Evolutionary conservation across 2,888 invertebrate species (phyloP), one percentile per base, ranked within the genome.

Genomic region (Drosophila pseudotalamancana): DNA sequence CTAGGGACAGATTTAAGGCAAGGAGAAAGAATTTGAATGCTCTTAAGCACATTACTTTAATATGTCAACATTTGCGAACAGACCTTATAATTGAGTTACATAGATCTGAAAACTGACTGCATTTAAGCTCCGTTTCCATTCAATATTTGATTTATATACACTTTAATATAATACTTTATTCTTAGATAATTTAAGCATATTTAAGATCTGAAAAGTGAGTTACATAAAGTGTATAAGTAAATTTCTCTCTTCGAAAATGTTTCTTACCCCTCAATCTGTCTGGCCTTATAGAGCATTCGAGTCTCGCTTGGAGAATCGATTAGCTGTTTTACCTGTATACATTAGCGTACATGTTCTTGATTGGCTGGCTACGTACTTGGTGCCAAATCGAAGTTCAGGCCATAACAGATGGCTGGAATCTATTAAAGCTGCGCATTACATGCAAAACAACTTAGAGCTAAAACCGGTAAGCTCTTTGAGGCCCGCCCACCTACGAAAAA

Each of bases 391-490:
- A 55, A 70, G 53, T 43, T 66, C 66, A 46, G 45, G 21, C 78
- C 63, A 63, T 49, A 72, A 50, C 53, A 60, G 62, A 60, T 67
- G 65, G 40, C 59, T 66, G 54, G 21, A 39, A 67, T 62, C 68
- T 35, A 54, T 29, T 56, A 66, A 54, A 66, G 71, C 63, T 57
- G 61, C 43, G 76, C 65, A 76, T 78, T 80, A 80, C 82, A 81
- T 66, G 79, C 70, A 80, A 84, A 80, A 62, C 84, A 71, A 76
- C 81, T 81, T 76, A 73, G 48, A 31, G 50, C 43, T n/a, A n/a
- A 68, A 71, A 83, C 73, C 83, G 77, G 67, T 73, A 67, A 61
- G 67, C 42, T 62, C 42, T 19, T 54, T 49, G 46, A 55, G 42
- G 50, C 18, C 50, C 71, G 70, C 72, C 72, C 68, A 72, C 71